These are phyloP conservation scores for Callyntrura sp. DNA, from an alignment of 2,888 invertebrate genomes.

Conservation along the genomic window DNA sequence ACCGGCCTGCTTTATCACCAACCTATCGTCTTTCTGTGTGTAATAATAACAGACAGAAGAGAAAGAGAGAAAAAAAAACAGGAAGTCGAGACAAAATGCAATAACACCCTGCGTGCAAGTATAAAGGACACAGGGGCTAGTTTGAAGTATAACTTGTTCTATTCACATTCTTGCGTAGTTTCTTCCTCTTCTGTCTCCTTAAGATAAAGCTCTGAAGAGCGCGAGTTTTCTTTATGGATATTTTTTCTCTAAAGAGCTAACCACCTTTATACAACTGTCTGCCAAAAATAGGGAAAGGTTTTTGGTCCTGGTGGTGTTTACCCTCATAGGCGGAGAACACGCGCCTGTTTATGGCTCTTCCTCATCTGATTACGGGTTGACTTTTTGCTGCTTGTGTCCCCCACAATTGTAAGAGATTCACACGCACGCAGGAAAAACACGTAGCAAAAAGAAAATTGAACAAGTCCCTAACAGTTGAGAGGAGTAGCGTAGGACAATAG, in stretches of 20 bases:
- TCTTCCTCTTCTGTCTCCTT: conserved; percentile 32
- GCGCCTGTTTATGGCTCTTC: conserved; percentile 51
- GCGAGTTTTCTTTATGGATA: conserved; percentile 40
- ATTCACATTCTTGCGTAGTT: conserved; percentile 55
- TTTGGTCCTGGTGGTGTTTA: too few relatives aligned
- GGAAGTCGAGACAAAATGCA: conserved; percentile 9
- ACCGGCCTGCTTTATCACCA: conserved; percentile 17
- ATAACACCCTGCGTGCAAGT: not conserved
- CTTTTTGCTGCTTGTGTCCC: conserved; percentile 29
- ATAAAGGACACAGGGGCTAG: not conserved
- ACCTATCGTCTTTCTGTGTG: conserved; percentile 7
- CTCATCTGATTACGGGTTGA: conserved; percentile 65
- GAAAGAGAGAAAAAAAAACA: conserved; percentile 26
- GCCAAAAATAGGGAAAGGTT: not conserved
- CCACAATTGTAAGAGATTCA: conserved; percentile 14
- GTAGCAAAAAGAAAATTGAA: conserved; percentile 47
- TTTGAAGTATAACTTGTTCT: conserved; percentile 62
- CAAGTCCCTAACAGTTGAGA: not conserved
- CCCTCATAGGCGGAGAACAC: not conserved
- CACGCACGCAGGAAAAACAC: conserved; percentile 29
- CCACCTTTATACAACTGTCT: not conserved
- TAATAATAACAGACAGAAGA: conserved; percentile 61
- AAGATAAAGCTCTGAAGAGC: conserved; percentile 44
- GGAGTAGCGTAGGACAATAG: not conserved
- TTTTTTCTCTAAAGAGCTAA: not conserved